Base-by-base conservation (phyloP, 2,113 vertebrate genomes). In the Notothenia coriiceps region DNA sequence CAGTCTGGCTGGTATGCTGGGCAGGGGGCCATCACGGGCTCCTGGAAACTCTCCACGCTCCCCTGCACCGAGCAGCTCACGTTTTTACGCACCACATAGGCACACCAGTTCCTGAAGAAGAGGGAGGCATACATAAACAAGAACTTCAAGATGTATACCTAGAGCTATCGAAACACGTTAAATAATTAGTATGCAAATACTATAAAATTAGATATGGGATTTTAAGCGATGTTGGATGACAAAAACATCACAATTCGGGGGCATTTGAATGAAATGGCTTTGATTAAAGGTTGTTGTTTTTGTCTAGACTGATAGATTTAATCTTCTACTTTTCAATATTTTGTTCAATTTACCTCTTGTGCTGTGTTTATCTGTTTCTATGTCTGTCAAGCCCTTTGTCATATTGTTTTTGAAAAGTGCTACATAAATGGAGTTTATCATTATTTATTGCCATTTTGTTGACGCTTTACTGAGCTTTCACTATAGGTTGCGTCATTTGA, bases 51-150 rank as follows among this genome's bases (percentile, higher is more conserved):
- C 93, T 98, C 96, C 47, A 96, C 94, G 69, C 96, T 95, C 77
- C 96, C 97, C 89, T 96, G 95, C 89, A 99, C 98, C 0, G 96
- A 94, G 91, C 98, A 99, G 91, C 95, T 99, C 92, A 98, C 97
- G 81, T 98, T 99, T 94, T 91, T 98, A 84, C 95, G 96, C 88
- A 98, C 97, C 6, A 99, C 95, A 89, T 96, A 96, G 72, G 98
- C 98, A 86, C 98, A 99, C 97, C 98, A 98, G 94, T 98, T 98
- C 93, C 98, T 99, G 92, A 52, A 55, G 92, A 52, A 55, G 71
- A 70, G 50, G 59, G 72, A 81, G 35, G 57, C 29, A 71, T 33
- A 22, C 8, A 84, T 13, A 62, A 74, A 73, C 44, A 65, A 44
- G 22, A 76, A 25, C 46, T n/a, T 64, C 20, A 49, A 62, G 10